Evolutionary conservation across 2,888 invertebrate genomes (phyloP), one percentile per base, ranked within the genome.

Genomic region (Meloe dianella): DNA sequence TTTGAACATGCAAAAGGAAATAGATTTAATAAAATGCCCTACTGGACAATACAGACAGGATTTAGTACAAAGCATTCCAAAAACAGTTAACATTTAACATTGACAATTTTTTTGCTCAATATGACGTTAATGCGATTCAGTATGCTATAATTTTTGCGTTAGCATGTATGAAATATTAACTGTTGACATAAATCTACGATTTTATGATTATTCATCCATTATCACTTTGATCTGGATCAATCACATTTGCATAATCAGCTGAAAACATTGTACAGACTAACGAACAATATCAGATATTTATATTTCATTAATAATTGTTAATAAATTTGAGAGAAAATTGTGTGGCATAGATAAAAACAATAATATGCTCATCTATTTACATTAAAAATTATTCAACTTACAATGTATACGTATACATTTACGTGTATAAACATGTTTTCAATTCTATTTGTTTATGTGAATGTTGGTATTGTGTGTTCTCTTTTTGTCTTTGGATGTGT

Each of bases 1-100:
- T 71, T 75, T 73, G 72, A 71, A 71, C 71, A 67, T 22, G 65
- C 68, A 70, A 68, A n/a, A n/a, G n/a, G n/a, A n/a, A n/a, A 75
- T 74, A 51, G 71, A 67, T 73, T 74, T 71, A 71, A 73, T 73
- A 71, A 71, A 72, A 73, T 71, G 72, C 72, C 73, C 70, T 70
- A 73, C 63, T 68, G 70, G 71, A 70, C 72, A 70, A 66, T 51
- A 24, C 22, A 51, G 24, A 51, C 32, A n/a, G n/a, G n/a, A n/a
- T n/a, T n/a, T n/a, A n/a, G n/a, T n/a, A 32, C 10, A 32, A 32
- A 32, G 8, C 32, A 32, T 32, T 32, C n/a, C 2, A 7, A 32
- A 7, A 32, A 32, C 32, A 32, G 1, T 4, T 27, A 27, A 27
- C 4, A 27, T 27, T 27, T 27, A 27, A 3, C 27, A 10, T 32